Base-by-base conservation (phyloP, 2,888 invertebrate species). In the Gasteruption jaculator region DNA sequence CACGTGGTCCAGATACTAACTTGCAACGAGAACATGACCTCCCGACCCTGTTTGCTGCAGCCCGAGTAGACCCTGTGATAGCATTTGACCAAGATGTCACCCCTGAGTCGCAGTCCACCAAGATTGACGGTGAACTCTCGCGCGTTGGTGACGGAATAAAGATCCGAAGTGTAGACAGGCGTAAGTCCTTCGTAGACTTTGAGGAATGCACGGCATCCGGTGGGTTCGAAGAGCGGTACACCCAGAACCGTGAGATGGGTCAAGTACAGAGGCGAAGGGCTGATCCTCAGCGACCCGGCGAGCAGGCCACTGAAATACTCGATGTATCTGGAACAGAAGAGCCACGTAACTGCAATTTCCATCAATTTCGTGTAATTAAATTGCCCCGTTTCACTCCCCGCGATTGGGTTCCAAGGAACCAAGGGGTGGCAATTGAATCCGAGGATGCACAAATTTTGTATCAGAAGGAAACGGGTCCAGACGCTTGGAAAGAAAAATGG, bases 151-250 rank as follows among this genome's bases (percentile, higher is more conserved):
- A 70, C 69, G 15, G 68, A 69, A 40, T 70, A 70, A 7, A 70
- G 59, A 53, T 70, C 89, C 50, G 92, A 91, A 1, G 91, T 90
- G 70, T 90, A 91, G 41, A 93, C 85, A 44, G 90, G 90, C 46
- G 85, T 83, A 68, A 91, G 85, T 54, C 91, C 90, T 74, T 93
- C 92, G 75, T 93, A 94, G 48, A 94, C 83, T 75, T 87, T 87
- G 56, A 88, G 78, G 73, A 88, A 88, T 50, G 86, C 85, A 46
- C 76, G 74, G 62, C 81, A 82, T 46, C 84, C 84, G 24, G 81
- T 82, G 29, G 75, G 73, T 27, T 71, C 68, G 60, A 84, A 88
- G 35, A 83, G 74, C 15, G 91, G 86, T n/a, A 90, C 85, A 24
- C 91, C 91, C 45, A 88, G 80, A 37, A 92, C 85, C 46, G 87